phyloP scores from a whole-genome alignment of 2,113 vertebrate species.

The Gopherus flavomarginatus region DNA sequence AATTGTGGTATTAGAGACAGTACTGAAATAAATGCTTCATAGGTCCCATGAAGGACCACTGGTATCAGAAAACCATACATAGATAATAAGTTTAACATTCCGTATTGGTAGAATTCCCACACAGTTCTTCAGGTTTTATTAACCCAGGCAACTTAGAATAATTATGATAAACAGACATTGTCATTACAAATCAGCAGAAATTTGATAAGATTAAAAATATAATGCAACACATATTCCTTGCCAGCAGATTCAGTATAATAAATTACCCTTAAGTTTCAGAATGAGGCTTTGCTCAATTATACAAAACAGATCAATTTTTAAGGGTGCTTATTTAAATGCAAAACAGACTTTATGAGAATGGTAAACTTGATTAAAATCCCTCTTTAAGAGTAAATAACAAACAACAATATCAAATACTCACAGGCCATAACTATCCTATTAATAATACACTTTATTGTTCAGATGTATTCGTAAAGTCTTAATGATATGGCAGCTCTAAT shows the following conservation, averaged over 20 bases:
- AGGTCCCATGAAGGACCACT: not conserved
- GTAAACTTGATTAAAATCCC: conserved; percentile 80
- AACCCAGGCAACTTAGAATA: conserved; percentile 77
- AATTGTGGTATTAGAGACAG: not conserved
- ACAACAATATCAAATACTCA: conserved; percentile 70
- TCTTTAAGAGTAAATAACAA: conserved; percentile 76
- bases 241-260: conserved; percentile 72
- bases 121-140: conserved; percentile 73
- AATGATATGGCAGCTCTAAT: conserved; percentile 53
- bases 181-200: conserved; percentile 80
- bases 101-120: conserved; percentile 29
- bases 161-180: conserved; percentile 84
- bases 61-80: not conserved
- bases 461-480: conserved; percentile 64
- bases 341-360: conserved; percentile 75
- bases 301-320: conserved; percentile 82
- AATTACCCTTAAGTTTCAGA: conserved; percentile 76
- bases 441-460: conserved; percentile 77
- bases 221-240: conserved; percentile 76
- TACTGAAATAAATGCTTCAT: not conserved
- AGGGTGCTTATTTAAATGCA: conserved; percentile 80
- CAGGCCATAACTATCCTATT: conserved; percentile 71
- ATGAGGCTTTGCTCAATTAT: conserved; percentile 80
- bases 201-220: conserved; percentile 78
- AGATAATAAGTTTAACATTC: conserved; percentile 52